Conservation (phyloP, 2,888 invertebrate species). For the Ligdia adustata region DNA sequence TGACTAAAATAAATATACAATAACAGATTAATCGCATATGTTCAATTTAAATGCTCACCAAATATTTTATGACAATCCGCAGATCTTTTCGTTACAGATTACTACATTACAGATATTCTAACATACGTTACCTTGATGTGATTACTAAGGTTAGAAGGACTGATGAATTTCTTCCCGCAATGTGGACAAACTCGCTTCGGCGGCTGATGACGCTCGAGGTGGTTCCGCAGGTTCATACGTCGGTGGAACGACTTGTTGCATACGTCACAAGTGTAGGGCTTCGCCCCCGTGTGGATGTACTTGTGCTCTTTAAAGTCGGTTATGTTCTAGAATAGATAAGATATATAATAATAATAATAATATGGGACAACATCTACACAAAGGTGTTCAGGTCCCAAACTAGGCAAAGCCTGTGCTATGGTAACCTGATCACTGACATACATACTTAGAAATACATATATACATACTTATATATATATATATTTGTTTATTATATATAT, state of each 20-base stretch:
- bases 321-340: slow-evolving; percentile 26
- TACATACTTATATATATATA: too few species aligned
- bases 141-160: slow-evolving; percentile 28
- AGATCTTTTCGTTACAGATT: not conserved
- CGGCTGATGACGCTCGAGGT: slow-evolving; percentile 27
- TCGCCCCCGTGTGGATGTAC: slow-evolving; percentile 27
- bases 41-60: too few species aligned
- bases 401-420: too few species aligned
- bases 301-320: slow-evolving; percentile 31
- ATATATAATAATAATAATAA: not conserved
- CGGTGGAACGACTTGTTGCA: slow-evolving; percentile 27
- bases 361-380: not conserved
- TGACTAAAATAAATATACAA: too few species aligned
- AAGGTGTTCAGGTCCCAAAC: too few species aligned
- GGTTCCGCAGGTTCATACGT: slow-evolving; percentile 15
- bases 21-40: too few species aligned
- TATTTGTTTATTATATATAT: too few species aligned
- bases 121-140: slow-evolving; percentile 34
- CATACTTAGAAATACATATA: too few species aligned
- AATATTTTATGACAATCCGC: too few species aligned
- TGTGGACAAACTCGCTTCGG: slow-evolving; percentile 30
- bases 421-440: too few species aligned
- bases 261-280: slow-evolving; percentile 28
- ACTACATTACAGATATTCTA: too few species aligned
- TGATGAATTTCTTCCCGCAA: slow-evolving; percentile 31